These are phyloP conservation scores for Germaria angustata DNA, from an alignment of 2,888 invertebrate species.

Conservation along the genomic window DNA sequence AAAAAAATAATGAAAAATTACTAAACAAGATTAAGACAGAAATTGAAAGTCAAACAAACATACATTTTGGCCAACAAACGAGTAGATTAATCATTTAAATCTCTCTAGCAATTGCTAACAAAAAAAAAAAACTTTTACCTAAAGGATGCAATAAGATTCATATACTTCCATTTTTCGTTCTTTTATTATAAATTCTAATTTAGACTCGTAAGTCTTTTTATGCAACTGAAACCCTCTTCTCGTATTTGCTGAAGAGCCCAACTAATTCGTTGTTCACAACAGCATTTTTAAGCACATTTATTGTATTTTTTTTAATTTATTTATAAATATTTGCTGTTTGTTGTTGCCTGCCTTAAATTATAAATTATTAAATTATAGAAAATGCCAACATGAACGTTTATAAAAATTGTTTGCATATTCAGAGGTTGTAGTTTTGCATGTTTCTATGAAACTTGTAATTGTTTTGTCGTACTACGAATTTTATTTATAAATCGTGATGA, in stretches of 20 bases:
- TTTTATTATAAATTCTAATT: not conserved
- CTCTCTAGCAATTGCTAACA: no score
- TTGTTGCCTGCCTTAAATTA: not conserved
- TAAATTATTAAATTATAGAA: slow-evolving; percentile 12
- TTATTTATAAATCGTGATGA: slow-evolving; percentile 29
- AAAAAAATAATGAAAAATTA: no score
- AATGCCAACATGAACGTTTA: not conserved
- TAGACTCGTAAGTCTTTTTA: not conserved
- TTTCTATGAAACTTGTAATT: slow-evolving; percentile 1
- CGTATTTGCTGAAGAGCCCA: not conserved
- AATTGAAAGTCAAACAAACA: not conserved
- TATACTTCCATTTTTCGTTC: no score
- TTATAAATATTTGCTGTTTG: not conserved
- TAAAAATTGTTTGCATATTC: slow-evolving; percentile 20
- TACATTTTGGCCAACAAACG: not conserved
- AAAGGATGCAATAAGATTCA: no score
- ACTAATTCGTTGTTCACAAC: not conserved
- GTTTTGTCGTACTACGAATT: not conserved
- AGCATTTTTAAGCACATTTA: not conserved
- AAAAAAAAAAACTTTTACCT: no score
- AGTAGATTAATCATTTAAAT: no score
- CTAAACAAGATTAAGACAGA: not conserved
- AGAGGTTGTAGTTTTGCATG: slow-evolving; percentile 31
- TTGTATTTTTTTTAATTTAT: not conserved
- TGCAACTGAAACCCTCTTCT: not conserved